These are phyloP conservation scores for Cephalopholis sonnerati DNA, from an alignment of 2,113 vertebrate species.

Conservation along the genomic window DNA sequence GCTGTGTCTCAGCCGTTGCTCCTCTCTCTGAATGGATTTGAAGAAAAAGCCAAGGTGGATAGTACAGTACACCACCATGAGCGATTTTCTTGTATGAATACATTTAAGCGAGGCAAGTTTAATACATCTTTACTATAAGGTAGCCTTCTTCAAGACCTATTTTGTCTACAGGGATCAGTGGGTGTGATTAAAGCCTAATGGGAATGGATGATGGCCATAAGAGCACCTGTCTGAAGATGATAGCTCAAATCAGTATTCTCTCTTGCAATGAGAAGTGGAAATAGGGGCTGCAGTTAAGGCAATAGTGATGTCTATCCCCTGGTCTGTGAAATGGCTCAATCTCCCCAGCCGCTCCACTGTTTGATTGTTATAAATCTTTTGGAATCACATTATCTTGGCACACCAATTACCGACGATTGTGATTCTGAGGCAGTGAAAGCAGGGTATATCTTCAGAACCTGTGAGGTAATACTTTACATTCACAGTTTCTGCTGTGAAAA, in stretches of 20 bases:
- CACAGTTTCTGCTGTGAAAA: conserved; percentile 16
- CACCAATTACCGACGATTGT: conserved; percentile 56
- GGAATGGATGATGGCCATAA: conserved; percentile 77
- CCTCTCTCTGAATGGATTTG: conserved; percentile 15
- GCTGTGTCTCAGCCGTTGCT: conserved; percentile 15
- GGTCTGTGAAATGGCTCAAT: conserved; percentile 81
- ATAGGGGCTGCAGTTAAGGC: conserved; percentile 70
- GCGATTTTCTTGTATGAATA: conserved; percentile 29
- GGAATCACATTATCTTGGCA: conserved; percentile 75
- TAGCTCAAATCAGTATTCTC: conserved; percentile 75
- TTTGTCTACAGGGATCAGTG: conserved; percentile 64
- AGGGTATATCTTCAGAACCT: conserved; percentile 31
- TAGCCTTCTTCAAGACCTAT: conserved; percentile 46
- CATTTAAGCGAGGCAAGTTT: conserved; percentile 19
- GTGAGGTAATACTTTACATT: conserved; percentile 12
- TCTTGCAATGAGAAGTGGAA: conserved; percentile 74
- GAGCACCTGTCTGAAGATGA: conserved; percentile 78
- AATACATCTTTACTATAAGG: conserved; percentile 40
- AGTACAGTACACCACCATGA: not conserved
- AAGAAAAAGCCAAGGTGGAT: conserved; percentile 37
- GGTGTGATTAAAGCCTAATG: conserved; percentile 76
- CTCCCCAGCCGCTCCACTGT: conserved; percentile 55
- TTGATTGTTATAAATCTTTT: conserved; percentile 81
- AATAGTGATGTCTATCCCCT: conserved; percentile 70
- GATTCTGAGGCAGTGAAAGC: conserved; percentile 37